Evolutionary conservation across 2,888 invertebrate species (phyloP).

Genomic region (Nomada fabriciana): DNA sequence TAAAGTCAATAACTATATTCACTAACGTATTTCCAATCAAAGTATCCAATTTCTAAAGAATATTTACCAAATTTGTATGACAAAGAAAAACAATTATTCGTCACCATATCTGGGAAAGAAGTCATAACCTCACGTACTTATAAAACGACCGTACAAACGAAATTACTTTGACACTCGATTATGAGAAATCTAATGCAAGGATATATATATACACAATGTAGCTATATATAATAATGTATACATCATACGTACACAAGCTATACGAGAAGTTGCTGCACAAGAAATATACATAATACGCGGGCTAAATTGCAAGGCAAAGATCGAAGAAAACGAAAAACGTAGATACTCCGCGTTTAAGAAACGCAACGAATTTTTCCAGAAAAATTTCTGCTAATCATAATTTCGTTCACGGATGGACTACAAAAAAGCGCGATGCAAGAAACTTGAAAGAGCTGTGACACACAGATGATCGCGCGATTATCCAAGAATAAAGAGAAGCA

Average conservation of each 20-base stretch:
- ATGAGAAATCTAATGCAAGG: slow-evolving; percentile 21
- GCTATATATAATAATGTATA: slow-evolving; percentile 11
- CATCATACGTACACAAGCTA: slow-evolving; percentile 20
- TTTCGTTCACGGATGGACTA: neutral
- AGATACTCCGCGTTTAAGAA: neutral
- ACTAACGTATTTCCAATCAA: neutral
- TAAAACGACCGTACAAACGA: slow-evolving; percentile 3
- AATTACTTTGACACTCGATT: slow-evolving; percentile 16
- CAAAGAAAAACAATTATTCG: neutral
- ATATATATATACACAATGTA: neutral
- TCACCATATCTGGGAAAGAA: neutral
- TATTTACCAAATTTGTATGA: neutral
- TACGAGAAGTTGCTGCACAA: neutral
- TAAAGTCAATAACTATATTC: neutral
- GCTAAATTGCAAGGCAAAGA: slow-evolving; percentile 12
- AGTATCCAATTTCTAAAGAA: neutral
- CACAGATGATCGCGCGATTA: slow-evolving; percentile 17
- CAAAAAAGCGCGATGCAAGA: slow-evolving; percentile 16
- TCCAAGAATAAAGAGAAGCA: neutral
- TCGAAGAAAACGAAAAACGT: neutral
- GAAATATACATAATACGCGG: slow-evolving; percentile 26
- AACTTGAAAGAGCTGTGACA: slow-evolving; percentile 15
- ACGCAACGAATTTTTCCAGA: neutral
- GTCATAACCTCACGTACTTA: neutral
- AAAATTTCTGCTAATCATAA: slow-evolving; percentile 4